Percentiles rank a stretch among this genome's conserved stretches.
Evolutionary conservation across 35 echinoderm and acorn worm species (phyloP).

Genomic region (Lytechinus variegatus): DNA sequence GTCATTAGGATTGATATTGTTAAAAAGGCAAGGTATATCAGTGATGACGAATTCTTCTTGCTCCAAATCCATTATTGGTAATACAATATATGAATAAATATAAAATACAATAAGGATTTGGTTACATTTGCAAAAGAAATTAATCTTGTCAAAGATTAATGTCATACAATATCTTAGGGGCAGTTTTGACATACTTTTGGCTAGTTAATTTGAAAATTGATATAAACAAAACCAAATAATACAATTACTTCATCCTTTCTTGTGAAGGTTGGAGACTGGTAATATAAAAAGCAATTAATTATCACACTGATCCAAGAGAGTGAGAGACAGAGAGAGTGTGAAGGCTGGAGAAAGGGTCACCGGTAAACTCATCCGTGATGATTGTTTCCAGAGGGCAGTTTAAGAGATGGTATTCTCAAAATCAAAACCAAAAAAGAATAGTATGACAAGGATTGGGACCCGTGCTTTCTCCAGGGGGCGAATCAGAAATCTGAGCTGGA

Average conservation of each 20-base stretch:
- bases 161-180: constrained; percentile 1
- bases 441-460: constrained; percentile 8
- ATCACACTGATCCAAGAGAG: neutral
- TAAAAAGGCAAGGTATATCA: neutral
- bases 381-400: constrained; percentile 17
- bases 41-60: neutral
- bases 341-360: neutral
- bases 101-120: neutral
- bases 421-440: constrained; percentile 13
- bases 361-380: neutral
- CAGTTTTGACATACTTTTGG: neutral
- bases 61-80: neutral
- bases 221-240: neutral
- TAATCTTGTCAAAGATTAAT: neutral
- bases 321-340: neutral
- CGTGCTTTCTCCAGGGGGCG: neutral
- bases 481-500: constrained; percentile 17
- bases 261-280: neutral
- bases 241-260: neutral
- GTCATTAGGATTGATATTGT: neutral
- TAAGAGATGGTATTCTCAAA: neutral
- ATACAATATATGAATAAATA: neutral
- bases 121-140: neutral
- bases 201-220: neutral
- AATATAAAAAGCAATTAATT: constrained; percentile 4